Conservation (phyloP, 2,113 vertebrate species). For the Saimiri boliviensis region DNA sequence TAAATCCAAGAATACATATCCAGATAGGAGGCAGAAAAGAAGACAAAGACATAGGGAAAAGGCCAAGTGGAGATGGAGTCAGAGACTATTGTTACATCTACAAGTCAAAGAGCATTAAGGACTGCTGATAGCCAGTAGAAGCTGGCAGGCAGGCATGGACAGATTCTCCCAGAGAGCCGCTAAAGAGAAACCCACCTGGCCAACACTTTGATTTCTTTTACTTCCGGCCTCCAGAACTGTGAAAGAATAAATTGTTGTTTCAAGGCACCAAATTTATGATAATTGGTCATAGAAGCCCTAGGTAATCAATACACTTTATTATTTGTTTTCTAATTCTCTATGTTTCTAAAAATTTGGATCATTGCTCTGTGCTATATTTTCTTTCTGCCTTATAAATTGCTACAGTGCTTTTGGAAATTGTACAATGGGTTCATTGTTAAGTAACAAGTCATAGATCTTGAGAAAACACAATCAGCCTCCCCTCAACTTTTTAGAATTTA, state of each 20-base stretch:
- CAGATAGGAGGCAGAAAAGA: not conserved
- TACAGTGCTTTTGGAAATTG: not conserved
- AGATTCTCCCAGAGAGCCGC: not conserved
- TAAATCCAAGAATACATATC: not conserved
- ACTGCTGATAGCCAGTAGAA: not conserved
- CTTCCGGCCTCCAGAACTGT: not conserved
- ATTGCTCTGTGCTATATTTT: not conserved
- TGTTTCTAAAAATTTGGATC: not conserved
- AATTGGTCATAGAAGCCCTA: not conserved
- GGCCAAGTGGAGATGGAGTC: not conserved
- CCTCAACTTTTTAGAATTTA: not conserved
- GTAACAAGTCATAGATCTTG: not conserved
- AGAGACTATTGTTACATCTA: not conserved
- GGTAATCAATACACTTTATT: not conserved
- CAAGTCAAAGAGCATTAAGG: not conserved
- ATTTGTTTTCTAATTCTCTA: constrained; percentile 14
- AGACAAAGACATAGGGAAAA: not conserved
- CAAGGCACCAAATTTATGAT: not conserved
- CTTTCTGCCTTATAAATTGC: not conserved
- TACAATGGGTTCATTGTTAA: not conserved
- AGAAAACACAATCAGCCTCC: not conserved
- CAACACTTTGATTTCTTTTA: not conserved
- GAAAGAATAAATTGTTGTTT: constrained; percentile 9
- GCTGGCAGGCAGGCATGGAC: not conserved
- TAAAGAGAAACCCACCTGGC: not conserved